Conservation (phyloP, 2,113 vertebrate species). For the Callithrix jacchus region DNA sequence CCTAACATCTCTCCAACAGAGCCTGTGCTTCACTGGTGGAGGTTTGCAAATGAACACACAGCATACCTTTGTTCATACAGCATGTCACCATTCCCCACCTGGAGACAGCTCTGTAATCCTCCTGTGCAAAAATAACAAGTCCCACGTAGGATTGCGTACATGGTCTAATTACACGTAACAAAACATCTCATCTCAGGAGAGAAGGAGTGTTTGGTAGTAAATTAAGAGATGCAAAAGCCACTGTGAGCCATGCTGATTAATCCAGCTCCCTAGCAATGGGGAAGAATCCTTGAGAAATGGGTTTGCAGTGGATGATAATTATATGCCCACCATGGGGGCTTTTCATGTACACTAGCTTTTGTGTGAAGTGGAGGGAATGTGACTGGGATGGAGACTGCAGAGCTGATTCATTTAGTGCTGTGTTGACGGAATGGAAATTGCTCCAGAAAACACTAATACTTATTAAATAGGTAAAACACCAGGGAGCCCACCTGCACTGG, state of each 20-base stretch:
- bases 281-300: conserved; percentile 72
- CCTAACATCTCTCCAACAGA: conserved; percentile 1
- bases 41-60: conserved; percentile 55
- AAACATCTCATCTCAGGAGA: conserved; percentile 81
- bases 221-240: conserved; percentile 74
- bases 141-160: conserved; percentile 8
- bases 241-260: conserved; percentile 68
- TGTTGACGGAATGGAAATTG: conserved; percentile 19
- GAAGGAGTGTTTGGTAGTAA: conserved; percentile 72
- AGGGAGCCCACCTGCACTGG: not conserved
- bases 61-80: conserved; percentile 70
- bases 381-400: not conserved
- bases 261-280: conserved; percentile 74
- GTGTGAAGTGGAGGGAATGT: not conserved
- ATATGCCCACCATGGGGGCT: not conserved
- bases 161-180: conserved; percentile 75
- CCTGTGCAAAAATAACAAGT: conserved; percentile 71
- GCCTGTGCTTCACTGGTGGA: not conserved
- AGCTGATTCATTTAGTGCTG: not conserved
- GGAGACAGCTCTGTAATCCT: not conserved
- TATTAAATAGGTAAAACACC: not conserved
- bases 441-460: not conserved
- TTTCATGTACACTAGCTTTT: not conserved
- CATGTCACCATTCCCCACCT: conserved; percentile 5
- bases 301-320: conserved; percentile 57